phyloP scores from a whole-genome alignment of 2,888 invertebrate genomes.

The Dryobota labecula region DNA sequence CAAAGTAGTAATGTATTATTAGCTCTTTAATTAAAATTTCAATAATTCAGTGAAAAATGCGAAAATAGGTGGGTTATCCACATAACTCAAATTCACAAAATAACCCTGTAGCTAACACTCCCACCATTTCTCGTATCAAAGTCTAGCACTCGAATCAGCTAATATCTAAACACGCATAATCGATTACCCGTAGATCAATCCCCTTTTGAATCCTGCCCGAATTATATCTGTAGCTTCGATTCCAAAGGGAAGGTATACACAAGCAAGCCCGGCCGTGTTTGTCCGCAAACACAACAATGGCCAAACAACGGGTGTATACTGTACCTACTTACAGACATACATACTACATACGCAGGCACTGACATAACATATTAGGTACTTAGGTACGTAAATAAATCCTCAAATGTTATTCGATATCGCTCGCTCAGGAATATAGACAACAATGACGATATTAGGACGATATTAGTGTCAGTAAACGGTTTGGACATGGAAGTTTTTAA shows the following conservation, averaged over 20 bases:
- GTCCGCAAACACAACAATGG: conserved; percentile 69
- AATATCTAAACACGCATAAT: conserved; percentile 29
- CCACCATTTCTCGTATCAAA: conserved; percentile 13
- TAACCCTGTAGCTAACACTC: neutral
- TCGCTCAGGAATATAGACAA: no score
- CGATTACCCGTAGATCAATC: conserved; percentile 22
- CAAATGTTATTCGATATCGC: neutral
- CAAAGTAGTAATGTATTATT: no score
- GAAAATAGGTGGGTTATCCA: neutral
- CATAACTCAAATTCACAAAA: neutral
- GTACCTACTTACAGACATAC: conserved; percentile 35
- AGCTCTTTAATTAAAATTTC: no score
- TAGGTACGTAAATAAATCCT: neutral
- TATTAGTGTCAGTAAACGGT: no score
- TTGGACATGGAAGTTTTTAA: no score
- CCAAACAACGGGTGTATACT: conserved; percentile 69
- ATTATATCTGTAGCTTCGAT: conserved; percentile 60
- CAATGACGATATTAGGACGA: no score
- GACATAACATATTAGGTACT: conserved; percentile 12
- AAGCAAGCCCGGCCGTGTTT: conserved; percentile 68
- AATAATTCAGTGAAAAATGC: no score
- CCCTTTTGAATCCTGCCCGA: conserved; percentile 39
- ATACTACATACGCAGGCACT: conserved; percentile 16
- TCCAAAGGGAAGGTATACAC: conserved; percentile 64
- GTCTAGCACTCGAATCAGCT: conserved; percentile 15